Evolutionary conservation across 2,888 invertebrate genomes (phyloP), one percentile per base, ranked within the genome.

Genomic region (Ceriagrion tenellum): DNA sequence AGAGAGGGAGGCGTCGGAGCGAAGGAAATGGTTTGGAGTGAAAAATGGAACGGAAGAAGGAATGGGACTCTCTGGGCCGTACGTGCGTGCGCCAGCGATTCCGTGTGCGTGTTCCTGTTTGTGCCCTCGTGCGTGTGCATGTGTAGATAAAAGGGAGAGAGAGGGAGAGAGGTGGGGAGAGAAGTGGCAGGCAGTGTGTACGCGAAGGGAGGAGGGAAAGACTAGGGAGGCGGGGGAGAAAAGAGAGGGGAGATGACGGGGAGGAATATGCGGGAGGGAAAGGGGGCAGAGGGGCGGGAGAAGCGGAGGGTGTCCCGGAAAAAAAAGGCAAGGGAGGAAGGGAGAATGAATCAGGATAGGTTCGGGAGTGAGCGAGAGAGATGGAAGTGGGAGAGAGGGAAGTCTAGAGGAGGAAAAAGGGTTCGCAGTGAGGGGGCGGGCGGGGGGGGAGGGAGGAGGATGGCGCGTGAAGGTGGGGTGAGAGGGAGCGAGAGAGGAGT

Each of bases 241-340:
- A 30, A 35, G 13, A 16, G 81, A 13, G 35, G 69, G 13, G 26
- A 35, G 81, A 26, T 16, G 10, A n/a, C 3, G 35, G 35, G 81
- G 74, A 30, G 10, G 81, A n/a, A 35, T 16, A 18, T 3, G 13
- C 13, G 30, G 35, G 1, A 35, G 35, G 81, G 10, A 26, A 69
- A 69, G 69, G 69, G 18, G 26, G 69, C 16, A 69, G 35, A 35
- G 30, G n/a, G 56, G 69, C 40, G 95, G 95, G 95, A 56, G 90
- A 93, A 95, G 95, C 95, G 96, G 95, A 95, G 96, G 96, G 96
- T 96, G 96, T 95, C 96, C 95, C 96, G 95, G 96, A 95, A 55
- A 95, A 95, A 47, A 47, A n/a, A n/a, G n/a, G n/a, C n/a, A n/a
- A 47, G 47, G 2, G 95, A 96, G 95, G 95, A 95, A 96, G 95